Conservation (phyloP, 2,113 vertebrate species). For the Nycticebus coucang region DNA sequence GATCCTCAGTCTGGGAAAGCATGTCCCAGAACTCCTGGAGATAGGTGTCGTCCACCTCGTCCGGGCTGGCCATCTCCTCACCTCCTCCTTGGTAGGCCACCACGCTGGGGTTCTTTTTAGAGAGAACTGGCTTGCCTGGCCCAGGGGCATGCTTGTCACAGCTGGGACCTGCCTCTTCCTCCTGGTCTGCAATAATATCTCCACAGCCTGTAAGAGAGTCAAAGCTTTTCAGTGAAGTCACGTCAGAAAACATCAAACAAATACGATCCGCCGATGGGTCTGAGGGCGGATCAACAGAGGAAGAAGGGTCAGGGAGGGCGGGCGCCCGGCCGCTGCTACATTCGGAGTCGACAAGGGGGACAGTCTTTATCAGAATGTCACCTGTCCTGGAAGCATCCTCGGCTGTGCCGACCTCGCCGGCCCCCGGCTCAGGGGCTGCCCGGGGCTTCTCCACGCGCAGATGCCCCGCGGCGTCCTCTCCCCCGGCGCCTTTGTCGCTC, state of each 20-base stretch:
- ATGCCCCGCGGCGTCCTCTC: slow-evolving; percentile 67
- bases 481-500: background rate
- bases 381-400: slow-evolving; percentile 86
- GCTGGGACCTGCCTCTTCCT: slow-evolving; percentile 92
- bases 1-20: slow-evolving; percentile 90
- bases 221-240: slow-evolving; percentile 99
- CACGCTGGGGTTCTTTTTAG: slow-evolving; percentile 90
- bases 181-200: slow-evolving; percentile 98
- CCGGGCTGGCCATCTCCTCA: slow-evolving; percentile 99
- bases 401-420: slow-evolving; percentile 76
- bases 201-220: slow-evolving; percentile 99
- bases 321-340: slow-evolving; percentile 84
- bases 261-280: slow-evolving; percentile 88
- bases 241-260: slow-evolving; percentile 96
- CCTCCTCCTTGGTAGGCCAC: slow-evolving; percentile 98
- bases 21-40: slow-evolving; percentile 98
- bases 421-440: slow-evolving; percentile 63
- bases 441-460: slow-evolving; percentile 74
- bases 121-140: slow-evolving; percentile 80
- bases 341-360: slow-evolving; percentile 84
- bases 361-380: slow-evolving; percentile 84
- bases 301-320: slow-evolving; percentile 88
- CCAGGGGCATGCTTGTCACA: slow-evolving; percentile 79
- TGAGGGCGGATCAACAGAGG: slow-evolving; percentile 93
- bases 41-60: slow-evolving; percentile 94